Conservation (phyloP, 2,888 invertebrate species). For the Luperina nickerlii region DNA sequence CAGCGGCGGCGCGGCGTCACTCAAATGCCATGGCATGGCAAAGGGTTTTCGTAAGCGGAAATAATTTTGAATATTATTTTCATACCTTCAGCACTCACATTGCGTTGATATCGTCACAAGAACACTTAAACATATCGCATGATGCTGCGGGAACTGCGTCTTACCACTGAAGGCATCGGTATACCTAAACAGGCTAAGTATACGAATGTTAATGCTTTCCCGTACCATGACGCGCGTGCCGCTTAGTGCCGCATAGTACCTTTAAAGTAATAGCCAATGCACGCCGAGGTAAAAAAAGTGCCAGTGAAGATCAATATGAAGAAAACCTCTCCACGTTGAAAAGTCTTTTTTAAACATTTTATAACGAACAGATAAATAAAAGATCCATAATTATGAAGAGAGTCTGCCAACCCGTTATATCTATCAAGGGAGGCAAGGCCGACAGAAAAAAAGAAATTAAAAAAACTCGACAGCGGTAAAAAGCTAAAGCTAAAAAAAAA, state of each 20-base stretch:
- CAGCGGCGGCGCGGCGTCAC: not conserved
- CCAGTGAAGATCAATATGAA: no score
- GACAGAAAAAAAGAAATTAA: no score
- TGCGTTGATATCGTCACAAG: not conserved
- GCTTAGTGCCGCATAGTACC: no score
- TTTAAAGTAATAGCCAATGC: no score
- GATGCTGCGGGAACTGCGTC: not conserved
- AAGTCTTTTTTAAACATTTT: not conserved
- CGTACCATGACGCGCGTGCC: no score
- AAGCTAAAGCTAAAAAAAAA: no score
- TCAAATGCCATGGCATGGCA: not conserved
- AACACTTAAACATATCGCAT: not conserved
- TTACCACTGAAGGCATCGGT: not conserved
- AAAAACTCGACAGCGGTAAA: no score
- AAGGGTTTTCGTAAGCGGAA: not conserved
- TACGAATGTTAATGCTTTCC: not conserved
- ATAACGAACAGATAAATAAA: not conserved
- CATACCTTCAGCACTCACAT: not conserved
- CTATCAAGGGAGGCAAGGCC: not conserved
- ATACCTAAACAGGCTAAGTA: not conserved
- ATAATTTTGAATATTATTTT: not conserved
- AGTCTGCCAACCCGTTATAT: not conserved
- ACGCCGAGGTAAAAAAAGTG: no score
- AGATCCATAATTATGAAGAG: no score
- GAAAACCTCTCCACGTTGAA: no score